These are phyloP conservation scores for Iguana delicatissima DNA, from an alignment of 2,797 vertebrate species.

Conservation along the genomic window DNA sequence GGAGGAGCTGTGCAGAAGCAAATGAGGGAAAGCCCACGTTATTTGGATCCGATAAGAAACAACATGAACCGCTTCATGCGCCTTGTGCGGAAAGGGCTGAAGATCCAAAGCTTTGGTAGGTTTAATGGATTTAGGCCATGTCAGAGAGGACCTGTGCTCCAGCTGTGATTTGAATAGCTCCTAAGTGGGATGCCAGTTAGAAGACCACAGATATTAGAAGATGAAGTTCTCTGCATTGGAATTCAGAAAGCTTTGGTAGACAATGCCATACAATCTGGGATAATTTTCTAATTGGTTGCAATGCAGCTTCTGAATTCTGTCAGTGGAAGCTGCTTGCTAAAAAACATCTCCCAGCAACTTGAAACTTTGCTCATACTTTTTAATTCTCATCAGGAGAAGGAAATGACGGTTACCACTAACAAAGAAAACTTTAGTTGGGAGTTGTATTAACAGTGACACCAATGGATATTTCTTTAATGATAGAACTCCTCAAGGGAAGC, in stretches of 20 bases:
- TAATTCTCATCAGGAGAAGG: conserved; percentile 46
- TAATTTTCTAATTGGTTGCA: background rate
- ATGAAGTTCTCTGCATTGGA: background rate
- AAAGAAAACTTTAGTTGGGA: conserved; percentile 59
- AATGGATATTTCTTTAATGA: conserved; percentile 48
- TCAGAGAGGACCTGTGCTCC: background rate
- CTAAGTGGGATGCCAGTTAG: background rate
- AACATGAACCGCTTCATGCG: too few relatives aligned
- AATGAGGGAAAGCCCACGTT: too few relatives aligned
- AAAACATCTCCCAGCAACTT: conserved; percentile 42
- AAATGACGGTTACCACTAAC: conserved; percentile 54
- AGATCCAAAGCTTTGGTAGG: background rate
- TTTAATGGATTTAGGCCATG: background rate
- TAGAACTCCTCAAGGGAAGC: conserved; percentile 37
- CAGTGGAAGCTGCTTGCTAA: background rate
- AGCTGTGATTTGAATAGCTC: background rate
- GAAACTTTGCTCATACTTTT: conserved; percentile 33
- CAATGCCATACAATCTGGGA: background rate
- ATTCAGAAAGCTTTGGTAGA: background rate
- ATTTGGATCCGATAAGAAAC: too few relatives aligned
- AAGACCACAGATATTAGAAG: background rate
- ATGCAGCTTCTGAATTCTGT: background rate
- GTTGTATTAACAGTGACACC: conserved; percentile 44
- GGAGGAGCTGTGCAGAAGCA: too few relatives aligned
- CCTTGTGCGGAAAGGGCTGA: too few relatives aligned